A percentile compares a stretch with the other conserved stretches of the same genome.
Evolutionary conservation across 2,797 vertebrate genomes (phyloP).

Genomic region (Acipenser transmontanus): DNA sequence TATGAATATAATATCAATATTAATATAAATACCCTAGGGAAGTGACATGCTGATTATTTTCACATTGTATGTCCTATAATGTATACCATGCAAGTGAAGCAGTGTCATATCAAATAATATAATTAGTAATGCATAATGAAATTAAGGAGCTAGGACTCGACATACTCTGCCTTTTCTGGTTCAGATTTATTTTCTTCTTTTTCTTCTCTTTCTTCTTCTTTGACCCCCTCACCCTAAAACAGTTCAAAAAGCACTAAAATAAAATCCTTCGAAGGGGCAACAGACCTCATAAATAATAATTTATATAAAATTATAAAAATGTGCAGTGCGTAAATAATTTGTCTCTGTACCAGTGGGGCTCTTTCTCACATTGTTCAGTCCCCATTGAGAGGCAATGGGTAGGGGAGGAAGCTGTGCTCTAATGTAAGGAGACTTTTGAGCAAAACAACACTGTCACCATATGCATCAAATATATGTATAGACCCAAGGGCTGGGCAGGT

Average conservation of each 20-base stretch:
- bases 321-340: neutral
- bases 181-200: constrained; percentile 52
- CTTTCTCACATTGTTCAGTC: constrained; percentile 20
- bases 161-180: constrained; percentile 78
- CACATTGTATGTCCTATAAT: no score
- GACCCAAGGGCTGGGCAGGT: no score
- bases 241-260: constrained; percentile 32
- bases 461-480: constrained; percentile 13
- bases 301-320: constrained; percentile 7
- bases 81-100: neutral
- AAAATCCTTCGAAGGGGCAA: constrained; percentile 25
- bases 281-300: constrained; percentile 19
- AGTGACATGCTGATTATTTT: no score
- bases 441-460: constrained; percentile 4
- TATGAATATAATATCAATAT: no score
- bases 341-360: constrained; percentile 12
- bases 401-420: constrained; percentile 3
- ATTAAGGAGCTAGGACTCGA: constrained; percentile 19
- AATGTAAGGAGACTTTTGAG: neutral
- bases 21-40: no score
- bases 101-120: neutral
- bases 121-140: neutral
- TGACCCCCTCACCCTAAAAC: constrained; percentile 51
- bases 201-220: constrained; percentile 35
- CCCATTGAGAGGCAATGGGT: constrained; percentile 19